Evolutionary conservation across 2,888 invertebrate species (phyloP).

Genomic region (Pyrgus malvae): DNA sequence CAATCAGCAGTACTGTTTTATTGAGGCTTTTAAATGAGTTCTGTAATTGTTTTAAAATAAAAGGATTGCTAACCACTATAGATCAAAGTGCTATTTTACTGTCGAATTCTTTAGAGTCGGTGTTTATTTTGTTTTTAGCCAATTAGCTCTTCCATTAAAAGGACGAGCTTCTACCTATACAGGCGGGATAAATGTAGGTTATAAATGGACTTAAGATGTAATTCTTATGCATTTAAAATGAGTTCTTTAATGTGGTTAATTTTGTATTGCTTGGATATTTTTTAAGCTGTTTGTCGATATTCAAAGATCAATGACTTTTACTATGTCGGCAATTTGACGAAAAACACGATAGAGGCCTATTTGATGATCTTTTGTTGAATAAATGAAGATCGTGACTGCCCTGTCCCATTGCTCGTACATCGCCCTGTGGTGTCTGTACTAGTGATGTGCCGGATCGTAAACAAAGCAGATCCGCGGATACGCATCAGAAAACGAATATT

Average conservation of each 20-base stretch:
- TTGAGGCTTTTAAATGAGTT: slow-evolving; percentile 44
- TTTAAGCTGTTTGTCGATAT: not conserved
- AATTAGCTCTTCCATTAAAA: not conserved
- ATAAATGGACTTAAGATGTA: not conserved
- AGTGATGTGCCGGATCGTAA: no score
- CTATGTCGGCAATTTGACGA: not conserved
- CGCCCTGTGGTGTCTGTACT: not conserved
- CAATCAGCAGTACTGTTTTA: slow-evolving; percentile 38
- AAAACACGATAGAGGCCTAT: not conserved
- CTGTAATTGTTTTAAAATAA: slow-evolving; percentile 23
- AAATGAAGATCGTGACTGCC: slow-evolving; percentile 2
- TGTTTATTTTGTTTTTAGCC: not conserved
- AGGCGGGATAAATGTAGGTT: not conserved
- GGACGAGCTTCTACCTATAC: no score
- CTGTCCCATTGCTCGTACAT: not conserved
- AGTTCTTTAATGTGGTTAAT: no score
- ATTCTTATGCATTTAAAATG: not conserved
- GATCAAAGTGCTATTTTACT: slow-evolving; percentile 6
- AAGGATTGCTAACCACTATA: slow-evolving; percentile 4
- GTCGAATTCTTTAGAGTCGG: not conserved
- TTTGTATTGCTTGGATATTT: no score
- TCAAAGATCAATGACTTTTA: not conserved
- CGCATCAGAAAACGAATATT: no score
- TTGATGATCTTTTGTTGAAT: not conserved
- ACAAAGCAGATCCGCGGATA: no score